phyloP scores from a whole-genome alignment of 2,888 invertebrate species.

The Stenichneumon culpator region DNA sequence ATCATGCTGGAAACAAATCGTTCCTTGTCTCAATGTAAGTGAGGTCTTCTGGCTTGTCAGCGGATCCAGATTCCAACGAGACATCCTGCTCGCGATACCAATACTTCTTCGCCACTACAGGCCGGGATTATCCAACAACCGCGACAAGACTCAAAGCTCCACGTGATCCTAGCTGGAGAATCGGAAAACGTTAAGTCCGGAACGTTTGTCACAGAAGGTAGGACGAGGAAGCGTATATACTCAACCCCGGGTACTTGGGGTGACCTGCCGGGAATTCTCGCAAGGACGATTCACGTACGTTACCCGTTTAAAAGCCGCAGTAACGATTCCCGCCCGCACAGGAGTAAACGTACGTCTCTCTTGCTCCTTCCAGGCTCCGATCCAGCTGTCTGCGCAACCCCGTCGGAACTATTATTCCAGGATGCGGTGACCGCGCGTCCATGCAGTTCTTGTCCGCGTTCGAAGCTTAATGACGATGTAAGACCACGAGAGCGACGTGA shows the following conservation, averaged over 20 bases:
- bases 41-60: constrained; percentile 27
- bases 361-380: background rate
- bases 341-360: constrained; percentile 13
- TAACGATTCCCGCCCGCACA: constrained; percentile 53
- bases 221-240: constrained; percentile 11
- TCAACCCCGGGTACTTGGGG: constrained; percentile 1
- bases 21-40: constrained; percentile 9
- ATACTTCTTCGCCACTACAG: constrained; percentile 14
- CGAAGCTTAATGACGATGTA: constrained; percentile 66
- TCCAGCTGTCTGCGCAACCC: constrained; percentile 24
- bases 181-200: constrained; percentile 57
- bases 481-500: constrained; percentile 57
- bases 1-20: background rate
- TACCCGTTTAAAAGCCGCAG: constrained; percentile 50
- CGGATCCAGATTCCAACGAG: constrained; percentile 35
- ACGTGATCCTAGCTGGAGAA: constrained; percentile 22
- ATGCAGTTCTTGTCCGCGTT: constrained; percentile 50
- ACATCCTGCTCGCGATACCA: constrained; percentile 44
- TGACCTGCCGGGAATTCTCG: constrained; percentile 25
- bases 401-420: constrained; percentile 56
- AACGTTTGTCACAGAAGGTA: constrained; percentile 59
- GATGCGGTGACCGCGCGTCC: constrained; percentile 45
- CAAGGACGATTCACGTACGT: constrained; percentile 49
- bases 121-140: background rate
- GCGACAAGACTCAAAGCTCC: background rate